Evolutionary conservation across 2,113 vertebrate species (phyloP), one percentile per base, ranked within the genome.

Genomic region (Zingel zingel): DNA sequence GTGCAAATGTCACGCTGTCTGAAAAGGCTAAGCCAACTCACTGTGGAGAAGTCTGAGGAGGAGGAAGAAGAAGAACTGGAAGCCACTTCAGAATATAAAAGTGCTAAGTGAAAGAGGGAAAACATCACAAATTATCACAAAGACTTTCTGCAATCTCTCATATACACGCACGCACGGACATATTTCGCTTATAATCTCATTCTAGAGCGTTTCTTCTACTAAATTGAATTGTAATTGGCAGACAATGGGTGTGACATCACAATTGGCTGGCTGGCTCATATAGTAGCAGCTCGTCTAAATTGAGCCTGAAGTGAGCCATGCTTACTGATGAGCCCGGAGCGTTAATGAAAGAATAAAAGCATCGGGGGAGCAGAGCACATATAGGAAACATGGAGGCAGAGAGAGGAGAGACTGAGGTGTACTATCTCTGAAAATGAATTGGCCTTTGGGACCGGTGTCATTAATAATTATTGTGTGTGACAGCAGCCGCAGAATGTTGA

Each of bases 161-260:
- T 4, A 16, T 48, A 19, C 59, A 15, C 50, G 43, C 62, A 27
- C 70, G 43, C 50, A 47, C 54, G 58, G 23, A 27, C 56, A 48
- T 54, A 57, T 58, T 61, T 63, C 25, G 64, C 74, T 73, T 59
- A 13, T 91, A 89, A 93, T 91, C 87, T 90, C 88, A 91, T 90
- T 90, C 51, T 76, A 36, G 39, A 78, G 81, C 39, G 63, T 89
- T 86, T 81, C 76, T 87, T 73, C 83, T 81, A 50, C 81, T 81
- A 91, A 91, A 93, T 91, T 93, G 86, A 93, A 91, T 84, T 72
- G 78, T 89, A 91, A 93, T 91, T 89, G 87, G 82, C 70, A 75
- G 88, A 93, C 86, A 91, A 88, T 88, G 76, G 74, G 58, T 62
- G 74, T 91, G 79, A 91, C 92, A 90, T 86, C 85, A 86, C 82